phyloP scores from a whole-genome alignment of 1,140 invertebrate genomes.

The Cydia fagiglandana region DNA sequence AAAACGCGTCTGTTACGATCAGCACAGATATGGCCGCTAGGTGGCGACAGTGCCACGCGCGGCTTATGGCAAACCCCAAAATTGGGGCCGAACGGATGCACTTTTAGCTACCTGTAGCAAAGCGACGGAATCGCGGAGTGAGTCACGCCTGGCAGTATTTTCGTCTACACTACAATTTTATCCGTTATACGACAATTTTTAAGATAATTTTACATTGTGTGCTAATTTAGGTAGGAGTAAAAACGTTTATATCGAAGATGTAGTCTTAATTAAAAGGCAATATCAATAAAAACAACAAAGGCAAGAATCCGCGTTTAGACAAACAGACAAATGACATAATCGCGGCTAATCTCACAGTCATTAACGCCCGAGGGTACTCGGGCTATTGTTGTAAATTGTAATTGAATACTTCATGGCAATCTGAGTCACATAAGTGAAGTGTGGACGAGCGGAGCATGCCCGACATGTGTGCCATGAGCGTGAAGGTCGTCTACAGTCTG shows the following conservation, averaged over 20 bases:
- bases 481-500: conserved; percentile 31
- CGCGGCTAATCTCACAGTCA: neutral
- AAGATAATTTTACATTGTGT: too few relatives aligned
- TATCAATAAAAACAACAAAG: conserved; percentile 5
- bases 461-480: conserved; percentile 27
- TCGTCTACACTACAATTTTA: too few relatives aligned
- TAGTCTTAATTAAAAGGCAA: neutral
- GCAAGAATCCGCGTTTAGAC: neutral
- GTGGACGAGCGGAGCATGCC: neutral
- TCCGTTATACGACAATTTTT: too few relatives aligned
- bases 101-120: too few relatives aligned
- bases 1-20: too few relatives aligned
- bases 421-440: conserved; percentile 18
- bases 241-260: neutral
- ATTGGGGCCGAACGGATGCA: too few relatives aligned
- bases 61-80: too few relatives aligned
- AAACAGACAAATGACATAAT: conserved; percentile 5
- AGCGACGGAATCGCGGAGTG: too few relatives aligned
- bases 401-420: conserved; percentile 31
- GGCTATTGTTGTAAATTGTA: conserved; percentile 12
- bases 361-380: neutral
- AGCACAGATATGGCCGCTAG: too few relatives aligned
- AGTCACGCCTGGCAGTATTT: too few relatives aligned
- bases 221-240: too few relatives aligned
- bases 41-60: too few relatives aligned